Conservation (phyloP, 2,797 vertebrate genomes). For the Malurus leucopterus region DNA sequence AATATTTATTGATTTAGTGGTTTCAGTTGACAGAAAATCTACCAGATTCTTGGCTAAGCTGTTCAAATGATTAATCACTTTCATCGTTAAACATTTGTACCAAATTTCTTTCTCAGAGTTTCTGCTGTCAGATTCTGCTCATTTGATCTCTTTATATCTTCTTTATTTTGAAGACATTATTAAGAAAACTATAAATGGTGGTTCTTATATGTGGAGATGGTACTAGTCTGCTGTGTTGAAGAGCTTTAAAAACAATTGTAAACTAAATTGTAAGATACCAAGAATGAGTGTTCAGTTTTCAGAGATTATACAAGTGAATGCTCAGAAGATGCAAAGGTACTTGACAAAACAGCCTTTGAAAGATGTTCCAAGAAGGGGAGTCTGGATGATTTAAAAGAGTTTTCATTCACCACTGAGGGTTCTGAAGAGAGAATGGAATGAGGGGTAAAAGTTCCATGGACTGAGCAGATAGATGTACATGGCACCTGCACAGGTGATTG, state of each 20-base stretch:
- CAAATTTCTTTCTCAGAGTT: not conserved
- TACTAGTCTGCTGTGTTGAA: not conserved
- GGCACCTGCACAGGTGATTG: not conserved
- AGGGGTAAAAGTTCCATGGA: not conserved
- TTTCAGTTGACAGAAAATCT: slow-evolving; percentile 4
- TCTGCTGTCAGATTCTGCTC: not conserved
- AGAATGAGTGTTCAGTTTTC: not conserved
- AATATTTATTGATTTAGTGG: not conserved
- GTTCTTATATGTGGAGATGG: not conserved
- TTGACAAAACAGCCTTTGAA: not conserved
- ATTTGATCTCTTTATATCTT: not conserved
- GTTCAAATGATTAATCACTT: slow-evolving; percentile 11
- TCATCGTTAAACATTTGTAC: not conserved
- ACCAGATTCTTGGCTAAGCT: not conserved
- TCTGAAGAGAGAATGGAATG: not conserved
- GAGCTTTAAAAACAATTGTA: not conserved
- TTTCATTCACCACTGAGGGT: not conserved
- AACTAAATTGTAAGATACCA: not conserved
- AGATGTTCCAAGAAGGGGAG: not conserved
- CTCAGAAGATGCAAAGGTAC: not conserved
- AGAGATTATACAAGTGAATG: not conserved
- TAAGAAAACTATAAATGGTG: not conserved
- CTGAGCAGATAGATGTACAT: not conserved
- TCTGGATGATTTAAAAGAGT: not conserved
- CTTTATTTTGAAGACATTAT: not conserved